Evolutionary conservation across 2,888 invertebrate species (phyloP), one percentile per base, ranked within the genome.

Genomic region (Psococerastis gibbosa): DNA sequence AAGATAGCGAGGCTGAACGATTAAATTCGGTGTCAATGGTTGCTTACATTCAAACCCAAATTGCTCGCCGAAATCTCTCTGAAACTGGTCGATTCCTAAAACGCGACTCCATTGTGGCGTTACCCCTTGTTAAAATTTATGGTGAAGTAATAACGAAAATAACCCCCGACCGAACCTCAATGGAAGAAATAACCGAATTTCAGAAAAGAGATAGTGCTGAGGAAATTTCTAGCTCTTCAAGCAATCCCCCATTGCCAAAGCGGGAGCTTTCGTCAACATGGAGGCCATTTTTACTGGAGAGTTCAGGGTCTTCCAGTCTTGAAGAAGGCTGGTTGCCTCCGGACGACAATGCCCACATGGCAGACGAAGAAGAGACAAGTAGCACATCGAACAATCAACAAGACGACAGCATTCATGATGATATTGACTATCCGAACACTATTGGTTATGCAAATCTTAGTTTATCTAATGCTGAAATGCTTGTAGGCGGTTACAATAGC

Each of bases 261-360:
- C 52, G 50, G 56, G 82, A 82, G 56, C 64, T 79, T 43, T 80
- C 77, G 56, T 76, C 81, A 3, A 82, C 83, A 1, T 83, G 83
- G 81, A 73, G 78, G 53, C 78, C 82, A 2, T 85, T 84, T 57
- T 77, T 83, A 17, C 71, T 85, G 13, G 84, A 84, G 56, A 84
- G 83, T 56, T 83, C 83, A 42, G 83, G 81, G 31, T 84, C 83
- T 49, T 84, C 84, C 3, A 85, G 84, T 56, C 71, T 82, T 35
- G 87, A 87, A 59, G 85, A 87, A 57, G 80, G 78, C 4, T 77
- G 81, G 69, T 73, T 80, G 54, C 78, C 81, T 8, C 75, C 78
- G 38, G 82, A 82, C 56, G 56, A 53, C 42, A 49, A 50, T 42
- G 63, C 63, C 35, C 67, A 64, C 11, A 64, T 65, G 5, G 68